Conservation (phyloP, 2,113 vertebrate genomes). For the Gavialis gangeticus region DNA sequence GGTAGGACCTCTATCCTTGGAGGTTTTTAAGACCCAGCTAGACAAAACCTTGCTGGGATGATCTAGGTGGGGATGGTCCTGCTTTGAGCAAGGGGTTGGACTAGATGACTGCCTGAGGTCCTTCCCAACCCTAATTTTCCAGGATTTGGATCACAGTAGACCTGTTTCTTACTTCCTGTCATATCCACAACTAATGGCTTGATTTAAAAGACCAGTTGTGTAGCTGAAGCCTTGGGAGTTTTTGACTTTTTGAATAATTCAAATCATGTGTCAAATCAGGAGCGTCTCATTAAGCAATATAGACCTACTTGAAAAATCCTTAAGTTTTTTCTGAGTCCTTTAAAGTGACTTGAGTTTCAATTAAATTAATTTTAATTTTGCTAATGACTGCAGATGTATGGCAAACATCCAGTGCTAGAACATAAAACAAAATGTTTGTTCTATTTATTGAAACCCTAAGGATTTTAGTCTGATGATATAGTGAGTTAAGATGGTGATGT, state of each 20-base stretch:
- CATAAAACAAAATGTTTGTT: constrained; percentile 30
- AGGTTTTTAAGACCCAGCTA: too few relatives aligned
- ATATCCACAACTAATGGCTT: constrained; percentile 40
- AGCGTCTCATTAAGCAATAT: constrained; percentile 42
- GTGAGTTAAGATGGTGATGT: constrained; percentile 7
- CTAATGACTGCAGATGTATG: constrained; percentile 47
- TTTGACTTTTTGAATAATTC: constrained; percentile 62
- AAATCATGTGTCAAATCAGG: constrained; percentile 7
- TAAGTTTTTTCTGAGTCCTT: constrained; percentile 33
- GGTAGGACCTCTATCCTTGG: too few relatives aligned
- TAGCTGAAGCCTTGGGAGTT: constrained; percentile 20
- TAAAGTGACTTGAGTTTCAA: constrained; percentile 52
- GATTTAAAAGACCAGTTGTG: constrained; percentile 46
- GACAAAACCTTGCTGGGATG: too few relatives aligned
- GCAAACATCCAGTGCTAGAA: constrained; percentile 29
- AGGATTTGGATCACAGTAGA: neutral
- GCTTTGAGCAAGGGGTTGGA: too few relatives aligned
- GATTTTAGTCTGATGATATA: constrained; percentile 25
- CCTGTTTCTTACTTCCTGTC: constrained; percentile 20
- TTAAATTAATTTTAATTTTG: constrained; percentile 66
- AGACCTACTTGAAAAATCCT: constrained; percentile 43
- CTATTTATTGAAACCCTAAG: neutral
- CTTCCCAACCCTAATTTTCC: too few relatives aligned
- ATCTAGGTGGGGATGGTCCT: too few relatives aligned
- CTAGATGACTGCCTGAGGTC: too few relatives aligned